phyloP scores from a whole-genome alignment of 2,113 vertebrate genomes.

The Pelecanus crispus region DNA sequence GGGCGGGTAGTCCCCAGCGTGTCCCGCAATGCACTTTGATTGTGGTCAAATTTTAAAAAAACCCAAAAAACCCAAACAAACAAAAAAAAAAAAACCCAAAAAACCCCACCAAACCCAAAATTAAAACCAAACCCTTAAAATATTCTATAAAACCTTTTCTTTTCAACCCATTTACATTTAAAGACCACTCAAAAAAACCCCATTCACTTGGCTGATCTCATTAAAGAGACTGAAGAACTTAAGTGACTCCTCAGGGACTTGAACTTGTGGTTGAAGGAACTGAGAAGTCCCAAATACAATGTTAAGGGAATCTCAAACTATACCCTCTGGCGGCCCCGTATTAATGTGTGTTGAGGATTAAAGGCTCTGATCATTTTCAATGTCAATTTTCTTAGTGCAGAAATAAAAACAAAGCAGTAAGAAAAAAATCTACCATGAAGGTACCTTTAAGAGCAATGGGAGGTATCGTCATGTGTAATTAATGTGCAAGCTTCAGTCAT shows the following conservation, averaged over 20 bases:
- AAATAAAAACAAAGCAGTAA: background rate
- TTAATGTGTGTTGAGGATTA: background rate
- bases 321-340: rapidly evolving
- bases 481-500: background rate
- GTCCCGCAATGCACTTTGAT: too few species aligned
- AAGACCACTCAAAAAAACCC: background rate
- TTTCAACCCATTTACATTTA: background rate
- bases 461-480: background rate
- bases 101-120: background rate
- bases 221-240: background rate
- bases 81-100: background rate
- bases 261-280: background rate
- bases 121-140: background rate
- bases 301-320: background rate
- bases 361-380: background rate
- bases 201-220: background rate
- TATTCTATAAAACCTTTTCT: background rate
- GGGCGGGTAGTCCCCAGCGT: background rate
- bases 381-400: background rate
- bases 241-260: background rate
- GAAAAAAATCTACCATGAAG: background rate
- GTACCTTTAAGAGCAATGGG: background rate
- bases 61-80: background rate
- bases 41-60: background rate
- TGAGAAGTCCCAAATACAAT: background rate